phyloP scores from a whole-genome alignment of 2,113 vertebrate species.

The Cyrtonyx montezumae region DNA sequence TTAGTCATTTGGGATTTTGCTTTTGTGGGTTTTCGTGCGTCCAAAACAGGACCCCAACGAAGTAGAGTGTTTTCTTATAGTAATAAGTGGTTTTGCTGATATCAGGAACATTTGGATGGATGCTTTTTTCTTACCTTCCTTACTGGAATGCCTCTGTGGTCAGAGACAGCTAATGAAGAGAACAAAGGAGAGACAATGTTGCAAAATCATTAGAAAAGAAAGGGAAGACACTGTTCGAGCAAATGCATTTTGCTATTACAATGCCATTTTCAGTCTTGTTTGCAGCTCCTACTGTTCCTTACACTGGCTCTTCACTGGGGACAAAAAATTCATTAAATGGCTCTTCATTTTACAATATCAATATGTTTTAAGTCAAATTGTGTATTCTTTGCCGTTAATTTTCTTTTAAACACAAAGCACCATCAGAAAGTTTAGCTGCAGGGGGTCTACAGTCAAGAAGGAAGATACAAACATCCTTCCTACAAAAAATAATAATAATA shows the following conservation, averaged over 20 bases:
- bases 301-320: slow-evolving; percentile 58
- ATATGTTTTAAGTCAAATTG: slow-evolving; percentile 75
- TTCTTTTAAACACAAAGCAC: slow-evolving; percentile 70
- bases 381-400: slow-evolving; percentile 69
- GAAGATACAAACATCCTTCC: slow-evolving; percentile 62
- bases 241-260: slow-evolving; percentile 61
- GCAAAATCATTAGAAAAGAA: slow-evolving; percentile 64
- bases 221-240: slow-evolving; percentile 49
- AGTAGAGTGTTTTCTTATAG: background rate
- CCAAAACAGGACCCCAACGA: background rate
- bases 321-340: slow-evolving; percentile 72
- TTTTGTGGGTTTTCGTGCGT: slow-evolving; percentile 31
- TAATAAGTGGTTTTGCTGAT: background rate
- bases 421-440: slow-evolving; percentile 66
- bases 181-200: slow-evolving; percentile 46
- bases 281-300: slow-evolving; percentile 70
- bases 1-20: background rate
- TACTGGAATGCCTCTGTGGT: slow-evolving; percentile 58
- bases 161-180: slow-evolving; percentile 56
- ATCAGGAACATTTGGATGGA: slow-evolving; percentile 23
- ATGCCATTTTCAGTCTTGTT: slow-evolving; percentile 62
- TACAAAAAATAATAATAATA: slow-evolving; percentile 45
- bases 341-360: slow-evolving; percentile 67
- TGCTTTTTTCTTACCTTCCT: slow-evolving; percentile 56
- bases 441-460: slow-evolving; percentile 62